phyloP scores from a whole-genome alignment of 2,113 vertebrate genomes.

The Sminthopsis crassicaudata region DNA sequence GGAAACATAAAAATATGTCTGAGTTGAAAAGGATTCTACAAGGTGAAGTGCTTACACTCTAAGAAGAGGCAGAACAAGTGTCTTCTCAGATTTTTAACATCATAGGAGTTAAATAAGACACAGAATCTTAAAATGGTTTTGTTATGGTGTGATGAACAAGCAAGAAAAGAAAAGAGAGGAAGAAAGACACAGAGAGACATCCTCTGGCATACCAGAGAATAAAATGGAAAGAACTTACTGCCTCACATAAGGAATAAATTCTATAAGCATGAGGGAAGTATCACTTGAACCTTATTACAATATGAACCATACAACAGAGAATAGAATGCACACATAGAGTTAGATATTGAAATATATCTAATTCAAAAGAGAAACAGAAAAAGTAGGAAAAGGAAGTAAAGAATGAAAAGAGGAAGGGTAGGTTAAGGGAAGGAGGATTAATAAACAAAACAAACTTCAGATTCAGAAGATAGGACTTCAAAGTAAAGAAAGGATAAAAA shows the following conservation, averaged over 20 bases:
- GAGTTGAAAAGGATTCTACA: neutral
- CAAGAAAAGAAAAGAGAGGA: neutral
- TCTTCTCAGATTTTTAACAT: neutral
- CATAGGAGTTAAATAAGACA: neutral
- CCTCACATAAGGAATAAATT: neutral
- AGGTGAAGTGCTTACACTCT: neutral
- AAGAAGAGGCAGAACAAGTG: neutral
- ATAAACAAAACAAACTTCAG: neutral
- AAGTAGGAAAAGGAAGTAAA: too few species aligned
- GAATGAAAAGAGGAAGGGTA: neutral
- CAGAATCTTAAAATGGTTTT: neutral
- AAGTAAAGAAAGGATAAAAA: neutral
- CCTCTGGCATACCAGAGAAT: neutral
- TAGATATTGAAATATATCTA: neutral
- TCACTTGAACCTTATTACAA: neutral
- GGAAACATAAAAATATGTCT: neutral
- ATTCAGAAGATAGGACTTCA: neutral
- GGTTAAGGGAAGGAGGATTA: neutral
- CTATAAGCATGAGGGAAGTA: neutral
- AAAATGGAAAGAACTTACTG: neutral
- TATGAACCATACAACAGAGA: neutral
- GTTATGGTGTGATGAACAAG: neutral
- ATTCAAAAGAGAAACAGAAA: neutral
- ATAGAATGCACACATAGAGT: neutral
- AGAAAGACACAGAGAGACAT: neutral